These are phyloP conservation scores for Calonectris borealis DNA, from an alignment of 2,113 vertebrate species.

Conservation along the genomic window DNA sequence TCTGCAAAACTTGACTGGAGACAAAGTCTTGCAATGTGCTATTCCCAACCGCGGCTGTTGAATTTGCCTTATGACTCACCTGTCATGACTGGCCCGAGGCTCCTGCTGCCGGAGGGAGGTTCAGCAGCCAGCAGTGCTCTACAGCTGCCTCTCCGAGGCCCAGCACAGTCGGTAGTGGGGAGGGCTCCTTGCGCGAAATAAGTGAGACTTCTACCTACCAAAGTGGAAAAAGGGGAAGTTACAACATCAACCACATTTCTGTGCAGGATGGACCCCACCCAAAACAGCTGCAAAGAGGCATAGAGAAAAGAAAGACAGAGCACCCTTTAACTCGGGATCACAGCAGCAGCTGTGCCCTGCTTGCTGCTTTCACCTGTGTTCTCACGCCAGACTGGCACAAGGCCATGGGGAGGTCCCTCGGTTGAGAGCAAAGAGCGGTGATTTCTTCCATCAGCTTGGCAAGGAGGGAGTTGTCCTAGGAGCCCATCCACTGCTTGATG, in stretches of 20 bases:
- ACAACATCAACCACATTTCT: slow-evolving; percentile 46
- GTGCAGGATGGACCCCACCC: slow-evolving; percentile 44
- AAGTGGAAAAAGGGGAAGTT: slow-evolving; percentile 49
- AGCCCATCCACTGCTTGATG: not conserved
- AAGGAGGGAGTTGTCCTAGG: not conserved
- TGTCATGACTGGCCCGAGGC: not conserved
- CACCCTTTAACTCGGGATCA: not conserved
- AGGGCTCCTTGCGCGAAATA: not conserved
- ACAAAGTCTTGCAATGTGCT: not conserved
- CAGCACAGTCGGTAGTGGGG: not conserved
- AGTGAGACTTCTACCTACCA: slow-evolving; percentile 24
- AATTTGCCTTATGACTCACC: slow-evolving; percentile 12
- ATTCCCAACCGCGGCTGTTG: accelerated
- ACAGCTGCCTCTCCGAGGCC: not conserved
- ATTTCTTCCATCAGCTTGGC: not conserved
- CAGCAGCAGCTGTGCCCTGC: not conserved
- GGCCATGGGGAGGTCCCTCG: not conserved
- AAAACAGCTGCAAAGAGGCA: not conserved
- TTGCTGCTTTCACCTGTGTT: not conserved
- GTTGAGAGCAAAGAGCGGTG: not conserved
- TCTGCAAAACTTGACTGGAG: not conserved
- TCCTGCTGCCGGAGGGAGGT: not conserved
- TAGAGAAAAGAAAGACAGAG: not conserved
- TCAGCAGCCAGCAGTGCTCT: not conserved
- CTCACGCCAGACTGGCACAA: not conserved